A percentile compares a stretch with the other conserved stretches of the same genome.
Conservation (phyloP, 92 coral and sea anemone genomes). For the Siderastrea radians region DNA sequence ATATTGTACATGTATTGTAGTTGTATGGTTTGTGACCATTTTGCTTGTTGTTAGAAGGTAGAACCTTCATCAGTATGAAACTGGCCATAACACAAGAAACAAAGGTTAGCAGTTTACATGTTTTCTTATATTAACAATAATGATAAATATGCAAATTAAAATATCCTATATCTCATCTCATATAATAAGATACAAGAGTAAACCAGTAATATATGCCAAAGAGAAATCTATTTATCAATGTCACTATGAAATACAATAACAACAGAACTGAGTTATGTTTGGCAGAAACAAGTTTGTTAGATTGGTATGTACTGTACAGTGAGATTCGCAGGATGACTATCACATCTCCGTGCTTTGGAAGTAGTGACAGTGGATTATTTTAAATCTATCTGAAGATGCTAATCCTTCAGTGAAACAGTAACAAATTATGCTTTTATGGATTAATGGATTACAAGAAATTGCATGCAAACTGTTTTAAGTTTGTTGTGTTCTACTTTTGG, state of each 20-base stretch:
- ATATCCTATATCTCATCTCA: conserved; percentile 18
- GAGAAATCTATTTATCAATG: conserved; percentile 1
- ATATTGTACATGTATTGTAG: not conserved
- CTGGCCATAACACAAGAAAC: not conserved
- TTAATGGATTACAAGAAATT: not conserved
- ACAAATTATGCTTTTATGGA: not conserved
- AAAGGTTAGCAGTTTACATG: not conserved
- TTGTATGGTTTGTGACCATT: not conserved
- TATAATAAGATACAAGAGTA: not conserved
- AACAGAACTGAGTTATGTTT: not conserved
- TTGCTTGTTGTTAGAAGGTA: not conserved
- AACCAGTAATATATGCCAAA: conserved; percentile 33
- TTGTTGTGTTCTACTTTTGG: not conserved
- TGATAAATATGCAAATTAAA: not conserved
- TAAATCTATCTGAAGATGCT: no score
- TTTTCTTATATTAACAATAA: not conserved
- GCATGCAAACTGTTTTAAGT: not conserved
- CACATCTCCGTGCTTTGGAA: no score
- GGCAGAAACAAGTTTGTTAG: not conserved
- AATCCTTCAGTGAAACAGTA: not conserved
- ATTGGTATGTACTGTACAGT: not conserved
- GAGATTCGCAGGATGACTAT: no score
- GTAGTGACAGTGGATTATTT: no score
- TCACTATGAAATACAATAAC: not conserved
- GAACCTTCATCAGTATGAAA: not conserved